phyloP scores from a whole-genome alignment of 2,888 invertebrate species.

The Melanotus villosus region DNA sequence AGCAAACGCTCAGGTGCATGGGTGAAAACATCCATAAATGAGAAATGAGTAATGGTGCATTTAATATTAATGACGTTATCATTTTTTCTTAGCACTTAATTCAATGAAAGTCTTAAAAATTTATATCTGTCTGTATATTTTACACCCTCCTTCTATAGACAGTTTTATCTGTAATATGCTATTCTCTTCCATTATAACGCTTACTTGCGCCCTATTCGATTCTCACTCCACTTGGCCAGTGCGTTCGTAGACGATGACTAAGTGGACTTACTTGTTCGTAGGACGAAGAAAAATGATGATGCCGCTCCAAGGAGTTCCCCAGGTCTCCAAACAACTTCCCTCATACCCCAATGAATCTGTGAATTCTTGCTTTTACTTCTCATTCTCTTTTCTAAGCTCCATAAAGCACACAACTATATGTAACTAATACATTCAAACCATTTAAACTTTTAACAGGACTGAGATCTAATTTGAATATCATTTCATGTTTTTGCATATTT shows the following conservation, averaged over 20 bases:
- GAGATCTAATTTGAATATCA: no score
- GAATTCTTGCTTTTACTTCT: slow-evolving; percentile 62
- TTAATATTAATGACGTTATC: no score
- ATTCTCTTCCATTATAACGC: slow-evolving; percentile 55
- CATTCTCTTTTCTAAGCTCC: slow-evolving; percentile 37
- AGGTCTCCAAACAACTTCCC: slow-evolving; percentile 64
- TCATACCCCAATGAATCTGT: slow-evolving; percentile 60
- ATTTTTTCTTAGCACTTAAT: no score
- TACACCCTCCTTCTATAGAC: neutral
- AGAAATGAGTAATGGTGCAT: no score
- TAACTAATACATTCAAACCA: neutral
- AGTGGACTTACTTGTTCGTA: slow-evolving; percentile 72
- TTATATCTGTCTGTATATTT: neutral
- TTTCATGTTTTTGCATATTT: no score
- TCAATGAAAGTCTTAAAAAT: no score
- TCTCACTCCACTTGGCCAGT: slow-evolving; percentile 47
- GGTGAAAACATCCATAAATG: no score
- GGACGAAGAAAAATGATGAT: slow-evolving; percentile 72
- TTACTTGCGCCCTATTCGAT: slow-evolving; percentile 51
- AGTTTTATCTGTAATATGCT: slow-evolving; percentile 43
- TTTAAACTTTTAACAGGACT: neutral
- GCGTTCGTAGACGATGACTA: slow-evolving; percentile 68
- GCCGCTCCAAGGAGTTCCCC: slow-evolving; percentile 67
- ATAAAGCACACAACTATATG: neutral
- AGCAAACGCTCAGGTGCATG: no score